Evolutionary conservation across 2,113 vertebrate genomes (phyloP).

Genomic region (Zosterops lateralis): DNA sequence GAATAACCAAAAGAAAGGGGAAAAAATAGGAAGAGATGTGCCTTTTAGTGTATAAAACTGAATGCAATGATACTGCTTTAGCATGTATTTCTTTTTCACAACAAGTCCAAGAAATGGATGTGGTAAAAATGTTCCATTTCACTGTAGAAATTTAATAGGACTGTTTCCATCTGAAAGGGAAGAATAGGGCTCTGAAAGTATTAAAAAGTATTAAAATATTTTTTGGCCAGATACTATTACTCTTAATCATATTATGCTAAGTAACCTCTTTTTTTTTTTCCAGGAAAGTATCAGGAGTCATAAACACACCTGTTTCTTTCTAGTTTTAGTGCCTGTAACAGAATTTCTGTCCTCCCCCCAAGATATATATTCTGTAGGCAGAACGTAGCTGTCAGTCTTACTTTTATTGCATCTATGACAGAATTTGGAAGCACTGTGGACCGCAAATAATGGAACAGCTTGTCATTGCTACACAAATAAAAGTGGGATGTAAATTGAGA

Average conservation of each 20-base stretch:
- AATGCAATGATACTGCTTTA: background rate
- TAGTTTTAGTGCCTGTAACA: background rate
- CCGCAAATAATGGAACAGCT: conserved; percentile 31
- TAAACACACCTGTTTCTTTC: background rate
- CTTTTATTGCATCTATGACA: background rate
- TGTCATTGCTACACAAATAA: conserved; percentile 20
- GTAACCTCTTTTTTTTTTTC: background rate
- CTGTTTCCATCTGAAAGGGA: background rate
- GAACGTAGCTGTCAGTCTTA: background rate
- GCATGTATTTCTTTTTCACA: background rate
- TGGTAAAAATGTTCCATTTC: background rate
- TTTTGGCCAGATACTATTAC: background rate
- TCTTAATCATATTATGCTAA: background rate
- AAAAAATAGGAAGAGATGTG: background rate
- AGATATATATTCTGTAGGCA: background rate
- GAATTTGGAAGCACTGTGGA: conserved; percentile 11
- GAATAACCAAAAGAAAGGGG: background rate
- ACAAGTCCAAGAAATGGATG: background rate
- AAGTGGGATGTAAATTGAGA: conserved; percentile 10
- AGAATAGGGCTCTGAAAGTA: background rate
- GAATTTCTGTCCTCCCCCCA: background rate
- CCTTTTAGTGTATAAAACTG: background rate
- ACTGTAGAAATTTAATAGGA: background rate
- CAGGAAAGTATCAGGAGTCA: background rate
- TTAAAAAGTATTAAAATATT: background rate